Base-by-base conservation (phyloP, 2,113 vertebrate species). In the Misgurnus mizolepis region DNA sequence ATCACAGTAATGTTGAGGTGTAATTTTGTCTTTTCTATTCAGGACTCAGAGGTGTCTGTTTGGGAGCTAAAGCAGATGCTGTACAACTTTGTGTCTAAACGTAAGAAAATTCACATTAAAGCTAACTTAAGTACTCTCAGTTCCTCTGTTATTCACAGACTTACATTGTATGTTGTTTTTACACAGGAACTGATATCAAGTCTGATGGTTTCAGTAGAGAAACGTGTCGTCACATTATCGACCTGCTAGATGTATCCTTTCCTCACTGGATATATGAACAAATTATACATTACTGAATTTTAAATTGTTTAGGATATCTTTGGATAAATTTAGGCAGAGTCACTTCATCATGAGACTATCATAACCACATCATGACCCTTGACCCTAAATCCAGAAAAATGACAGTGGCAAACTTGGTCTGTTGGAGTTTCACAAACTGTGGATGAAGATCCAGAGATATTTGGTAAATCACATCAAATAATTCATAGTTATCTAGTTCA, bases 221-320 rank as follows among this genome's bases (percentile, higher is more conserved):
- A 87, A 97, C 96, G 0, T 98, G 96, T 84, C 94, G 95, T 58
- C 93, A 93, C 86, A 96, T 97, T 83, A 92, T 98, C 40, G 94
- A 94, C 74, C 92, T 98, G 47, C 78, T 97, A 4, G 96, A 98
- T 10, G 95, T 97, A 97, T 96, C 96, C 93, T 94, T 94, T 87
- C n/a, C 49, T 17, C 34, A 12, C 61, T 65, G 34, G 40, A 61
- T 72, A 27, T 27, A 15, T 27, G 11, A 39, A 70, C 17, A 2
- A 0, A 77, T 22, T 4, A 43, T 76, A 76, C 18, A 50, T 64
- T 39, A 7, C 45, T 49, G 10, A 8, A 45, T 2, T 27, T 1
- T 27, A 27, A 27, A 1, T 27, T 27, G 27, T 27, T 27, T 27
- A 27, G 27, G 1, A 27, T 27, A 27, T 27, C 27, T 27, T 27